These are phyloP conservation scores for Nasonia giraulti DNA, from an alignment of 1,140 invertebrate species.

Conservation along the genomic window DNA sequence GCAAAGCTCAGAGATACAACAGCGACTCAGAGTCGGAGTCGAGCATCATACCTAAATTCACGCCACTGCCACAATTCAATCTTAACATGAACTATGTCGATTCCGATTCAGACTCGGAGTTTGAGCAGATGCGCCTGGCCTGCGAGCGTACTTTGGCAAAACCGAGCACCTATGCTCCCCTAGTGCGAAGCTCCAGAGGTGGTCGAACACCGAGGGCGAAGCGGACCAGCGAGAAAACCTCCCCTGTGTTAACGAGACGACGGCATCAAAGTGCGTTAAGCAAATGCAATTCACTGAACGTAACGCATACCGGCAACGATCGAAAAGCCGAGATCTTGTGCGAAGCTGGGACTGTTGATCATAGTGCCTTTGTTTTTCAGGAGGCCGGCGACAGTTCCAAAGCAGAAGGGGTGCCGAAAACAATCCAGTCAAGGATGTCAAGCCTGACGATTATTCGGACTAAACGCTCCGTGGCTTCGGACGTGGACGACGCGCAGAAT, in stretches of 20 bases:
- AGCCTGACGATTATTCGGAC: constrained; percentile 24
- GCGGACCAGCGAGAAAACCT: background rate
- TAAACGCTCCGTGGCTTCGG: background rate
- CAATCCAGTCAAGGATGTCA: background rate
- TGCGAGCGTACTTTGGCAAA: constrained; percentile 5
- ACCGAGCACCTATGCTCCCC: background rate
- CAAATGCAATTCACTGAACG: background rate
- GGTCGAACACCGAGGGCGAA: background rate
- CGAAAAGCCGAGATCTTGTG: background rate
- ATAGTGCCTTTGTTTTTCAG: constrained; percentile 46
- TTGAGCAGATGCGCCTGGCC: background rate
- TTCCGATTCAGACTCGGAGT: constrained; percentile 21
- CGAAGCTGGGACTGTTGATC: background rate
- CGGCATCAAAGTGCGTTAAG: background rate
- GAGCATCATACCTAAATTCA: constrained; percentile 18
- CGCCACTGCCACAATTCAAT: background rate
- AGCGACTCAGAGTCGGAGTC: constrained; percentile 5
- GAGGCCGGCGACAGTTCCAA: background rate
- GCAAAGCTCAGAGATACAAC: background rate
- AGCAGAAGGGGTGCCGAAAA: background rate
- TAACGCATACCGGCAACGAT: background rate
- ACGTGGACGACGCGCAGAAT: constrained; percentile 1
- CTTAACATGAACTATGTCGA: background rate
- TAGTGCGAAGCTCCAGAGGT: background rate
- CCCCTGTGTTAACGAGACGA: background rate